A percentile compares a stretch with the other conserved stretches of the same genome.
Evolutionary conservation across 2,888 invertebrate species (phyloP).

Genomic region (Ganaspis brasiliensis): DNA sequence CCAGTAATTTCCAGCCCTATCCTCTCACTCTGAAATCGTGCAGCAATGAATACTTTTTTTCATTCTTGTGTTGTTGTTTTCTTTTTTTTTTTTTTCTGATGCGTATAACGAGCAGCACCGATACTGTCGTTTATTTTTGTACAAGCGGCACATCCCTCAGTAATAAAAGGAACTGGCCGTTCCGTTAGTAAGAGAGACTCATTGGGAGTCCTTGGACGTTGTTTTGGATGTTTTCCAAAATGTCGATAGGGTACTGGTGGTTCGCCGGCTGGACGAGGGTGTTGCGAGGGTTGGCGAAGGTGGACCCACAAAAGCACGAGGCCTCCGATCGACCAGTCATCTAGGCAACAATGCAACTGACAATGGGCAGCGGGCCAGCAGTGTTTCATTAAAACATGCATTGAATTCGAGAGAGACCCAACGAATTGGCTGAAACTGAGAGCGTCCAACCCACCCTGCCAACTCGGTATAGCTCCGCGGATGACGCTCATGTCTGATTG

Average conservation of each 20-base stretch:
- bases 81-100: constrained; percentile 46
- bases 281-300: constrained; percentile 55
- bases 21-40: constrained; percentile 27
- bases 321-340: constrained; percentile 77
- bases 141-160: constrained; percentile 59
- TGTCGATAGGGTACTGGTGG: constrained; percentile 62
- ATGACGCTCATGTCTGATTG: constrained; percentile 77
- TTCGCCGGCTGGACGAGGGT: constrained; percentile 50
- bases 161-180: constrained; percentile 51
- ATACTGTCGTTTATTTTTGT: constrained; percentile 58
- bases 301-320: constrained; percentile 72
- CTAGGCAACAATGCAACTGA: constrained; percentile 74
- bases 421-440: constrained; percentile 77
- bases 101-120: constrained; percentile 56
- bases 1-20: constrained; percentile 24
- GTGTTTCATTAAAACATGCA: constrained; percentile 80
- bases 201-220: constrained; percentile 66
- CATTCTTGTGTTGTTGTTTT: background rate
- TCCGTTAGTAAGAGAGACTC: constrained; percentile 57
- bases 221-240: constrained; percentile 76
- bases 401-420: constrained; percentile 74
- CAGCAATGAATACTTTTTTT: constrained; percentile 48
- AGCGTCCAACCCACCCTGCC: constrained; percentile 49
- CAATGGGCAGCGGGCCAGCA: constrained; percentile 79
- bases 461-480: constrained; percentile 59